These are phyloP conservation scores for Platyscapa corneri DNA, from an alignment of 1,140 invertebrate genomes.

Conservation along the genomic window DNA sequence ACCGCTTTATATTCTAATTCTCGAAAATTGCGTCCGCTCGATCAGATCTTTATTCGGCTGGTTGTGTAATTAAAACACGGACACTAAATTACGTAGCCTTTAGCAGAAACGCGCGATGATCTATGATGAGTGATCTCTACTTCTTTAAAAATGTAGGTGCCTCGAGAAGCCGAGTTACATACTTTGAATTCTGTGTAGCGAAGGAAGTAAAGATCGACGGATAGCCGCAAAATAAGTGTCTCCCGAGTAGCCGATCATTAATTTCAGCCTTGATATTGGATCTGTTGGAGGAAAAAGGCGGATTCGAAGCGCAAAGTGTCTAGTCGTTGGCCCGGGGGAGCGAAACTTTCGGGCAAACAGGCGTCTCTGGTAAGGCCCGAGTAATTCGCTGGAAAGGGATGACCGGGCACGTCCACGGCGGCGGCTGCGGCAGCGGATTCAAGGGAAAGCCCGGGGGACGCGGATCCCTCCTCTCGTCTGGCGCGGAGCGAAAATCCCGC, in stretches of 20 bases:
- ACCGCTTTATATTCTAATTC: conserved; percentile 1
- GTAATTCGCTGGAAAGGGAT: background rate
- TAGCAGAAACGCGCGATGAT: background rate
- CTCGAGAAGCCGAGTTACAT: no score
- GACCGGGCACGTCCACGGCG: no score
- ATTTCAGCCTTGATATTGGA: no score
- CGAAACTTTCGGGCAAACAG: no score
- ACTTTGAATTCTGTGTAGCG: background rate
- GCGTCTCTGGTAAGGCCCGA: background rate
- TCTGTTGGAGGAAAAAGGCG: no score
- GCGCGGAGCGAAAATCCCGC: background rate
- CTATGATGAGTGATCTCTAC: no score
- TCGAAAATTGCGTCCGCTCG: background rate
- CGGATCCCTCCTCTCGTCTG: background rate
- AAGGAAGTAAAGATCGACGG: background rate
- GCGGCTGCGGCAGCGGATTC: background rate
- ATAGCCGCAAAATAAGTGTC: background rate
- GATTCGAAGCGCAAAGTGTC: no score
- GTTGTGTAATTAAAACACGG: background rate
- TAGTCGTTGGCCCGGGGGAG: no score
- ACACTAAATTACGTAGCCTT: background rate
- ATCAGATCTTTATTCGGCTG: background rate
- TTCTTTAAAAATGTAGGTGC: no score
- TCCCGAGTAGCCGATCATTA: background rate
- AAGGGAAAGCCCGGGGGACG: conserved; percentile 9